Base-by-base conservation (phyloP, 2,797 vertebrate genomes). In the Nyctalus aviator region DNA sequence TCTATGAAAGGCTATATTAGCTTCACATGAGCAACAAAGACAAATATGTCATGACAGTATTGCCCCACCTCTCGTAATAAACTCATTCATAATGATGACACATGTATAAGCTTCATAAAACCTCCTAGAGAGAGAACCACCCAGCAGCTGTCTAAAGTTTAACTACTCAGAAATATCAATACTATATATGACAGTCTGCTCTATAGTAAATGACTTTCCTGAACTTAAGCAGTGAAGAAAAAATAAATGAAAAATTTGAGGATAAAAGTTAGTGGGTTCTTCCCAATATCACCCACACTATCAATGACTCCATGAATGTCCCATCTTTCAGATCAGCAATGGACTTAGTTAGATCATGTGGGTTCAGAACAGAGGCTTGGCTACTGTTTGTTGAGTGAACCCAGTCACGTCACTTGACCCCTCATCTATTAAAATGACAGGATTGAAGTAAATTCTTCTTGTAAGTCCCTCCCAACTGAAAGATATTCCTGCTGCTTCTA, bases 11-110 rank as follows among this genome's bases (percentile, higher is more conserved):
- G 37, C n/a, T 66, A 88, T 71, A 83, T 78, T 59, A 83, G 69
- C 23, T 88, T 94, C 76, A 71, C 20, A 23, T 50, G 44, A 84
- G 25, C 37, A 95, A 64, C 69, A 86, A 94, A 92, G 55, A 76
- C 32, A 95, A 90, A 64, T 17, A 84, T 35, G 32, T 75, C 78
- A 89, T 77, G 71, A 92, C 14, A 75, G 18, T 20, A 90, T 68
- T 94, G 59, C 30, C 68, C 90, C 81, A 83, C 76, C 32, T 95
- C 86, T 69, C 88, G 55, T n/a, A 95, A 91, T 71, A 93, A 95
- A 90, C 41, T 50, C 82, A 90, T 83, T 83, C 57, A 91, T 9
- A 75, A 59, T 53, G 57, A 35, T 94, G 78, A 84, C 72, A 84
- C 23, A 72, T 10, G 18, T 78, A 75, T 6, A 94, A 69, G 13